Base-by-base conservation (phyloP, 2,113 vertebrate species). In the Actenoides hombroni region DNA sequence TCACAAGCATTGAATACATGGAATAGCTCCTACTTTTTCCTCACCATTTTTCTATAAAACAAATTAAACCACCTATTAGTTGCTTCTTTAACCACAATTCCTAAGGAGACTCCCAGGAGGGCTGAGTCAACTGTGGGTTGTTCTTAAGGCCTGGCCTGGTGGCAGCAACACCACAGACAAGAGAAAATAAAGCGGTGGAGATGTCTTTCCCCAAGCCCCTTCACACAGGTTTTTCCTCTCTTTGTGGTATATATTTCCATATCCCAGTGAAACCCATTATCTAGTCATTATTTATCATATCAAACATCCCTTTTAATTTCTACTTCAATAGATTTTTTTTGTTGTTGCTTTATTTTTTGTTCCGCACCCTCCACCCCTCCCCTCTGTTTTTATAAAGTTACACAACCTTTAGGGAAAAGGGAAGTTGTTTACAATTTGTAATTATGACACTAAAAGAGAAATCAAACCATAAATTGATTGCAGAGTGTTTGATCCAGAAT, bases 241-340 rank as follows among this genome's bases (percentile, higher is more conserved):
- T 77, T 94, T 97, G 71, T 96, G 90, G 53, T 83, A 95, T 88
- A 25, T 90, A 98, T 98, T 98, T 98, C 97, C 97, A 98, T 98
- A 98, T 98, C 98, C 98, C 98, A 97, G 70, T 97, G 98, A 98
- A 98, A 98, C 97, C 97, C 94, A 98, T 98, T 98, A 98, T 98
- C 95, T 92, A 97, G 93, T 96, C 96, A 96, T 97, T 97, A 98
- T 97, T 98, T 98, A 98, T 97, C 97, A 98, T 97, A 98, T 98
- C 98, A 98, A 98, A 98, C 92, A 97, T 96, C 94, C 86, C 61
- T 96, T 98, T 98, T 97, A 96, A 98, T 98, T 98, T 97, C 91
- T 97, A 98, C 97, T 98, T 98, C 98, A 98, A 98, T 98, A 89
- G 95, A 95, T 71, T 92, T 42, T 94, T 77, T 69, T 53, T 35